Conservation (phyloP, 2,888 invertebrate genomes). For the Parnassius orleans region DNA sequence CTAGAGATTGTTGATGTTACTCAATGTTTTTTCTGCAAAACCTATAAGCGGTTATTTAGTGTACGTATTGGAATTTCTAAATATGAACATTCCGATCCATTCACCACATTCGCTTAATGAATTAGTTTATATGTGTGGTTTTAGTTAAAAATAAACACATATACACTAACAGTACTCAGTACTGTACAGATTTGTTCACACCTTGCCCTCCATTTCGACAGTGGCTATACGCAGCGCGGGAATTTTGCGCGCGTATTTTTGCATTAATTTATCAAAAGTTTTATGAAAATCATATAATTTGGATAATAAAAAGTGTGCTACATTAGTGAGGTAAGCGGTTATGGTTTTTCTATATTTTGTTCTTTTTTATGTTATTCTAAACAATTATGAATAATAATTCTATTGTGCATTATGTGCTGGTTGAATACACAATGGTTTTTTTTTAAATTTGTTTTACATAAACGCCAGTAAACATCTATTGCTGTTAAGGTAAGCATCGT, state of each 20-base stretch:
- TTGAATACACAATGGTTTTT: neutral
- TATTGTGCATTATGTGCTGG: neutral
- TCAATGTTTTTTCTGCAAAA: neutral
- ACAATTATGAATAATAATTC: no score
- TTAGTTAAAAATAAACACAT: constrained; percentile 65
- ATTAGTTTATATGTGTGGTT: constrained; percentile 17
- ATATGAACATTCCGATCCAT: constrained; percentile 17
- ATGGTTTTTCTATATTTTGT: neutral
- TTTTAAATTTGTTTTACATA: neutral
- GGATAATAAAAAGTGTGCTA: constrained; percentile 13
- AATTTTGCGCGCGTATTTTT: constrained; percentile 47
- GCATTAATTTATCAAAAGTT: constrained; percentile 27
- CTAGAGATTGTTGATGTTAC: no score
- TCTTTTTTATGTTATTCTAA: neutral
- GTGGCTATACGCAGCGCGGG: constrained; percentile 53
- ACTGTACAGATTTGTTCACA: constrained; percentile 55
- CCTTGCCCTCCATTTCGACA: constrained; percentile 59
- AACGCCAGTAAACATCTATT: neutral
- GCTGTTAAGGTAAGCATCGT: neutral
- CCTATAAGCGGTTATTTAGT: neutral
- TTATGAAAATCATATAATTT: constrained; percentile 16
- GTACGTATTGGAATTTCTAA: constrained; percentile 10
- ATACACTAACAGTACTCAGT: constrained; percentile 42
- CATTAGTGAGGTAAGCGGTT: constrained; percentile 12
- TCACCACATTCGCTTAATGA: constrained; percentile 19